Evolutionary conservation across 2,797 vertebrate genomes (phyloP).

Genomic region (Sebastes paucispinis): DNA sequence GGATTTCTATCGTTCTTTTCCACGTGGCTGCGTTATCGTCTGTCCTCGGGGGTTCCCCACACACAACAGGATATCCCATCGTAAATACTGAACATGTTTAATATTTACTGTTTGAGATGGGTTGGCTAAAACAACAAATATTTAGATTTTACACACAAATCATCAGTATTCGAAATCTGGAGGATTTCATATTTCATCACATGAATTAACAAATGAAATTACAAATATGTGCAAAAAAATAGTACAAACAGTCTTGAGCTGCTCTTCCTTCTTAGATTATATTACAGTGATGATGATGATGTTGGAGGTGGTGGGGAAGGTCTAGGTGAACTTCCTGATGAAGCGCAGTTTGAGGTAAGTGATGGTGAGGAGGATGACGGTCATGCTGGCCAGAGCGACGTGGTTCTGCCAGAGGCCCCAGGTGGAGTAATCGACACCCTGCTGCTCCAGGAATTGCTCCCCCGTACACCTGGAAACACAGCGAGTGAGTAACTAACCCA

Average conservation of each 20-base stretch:
- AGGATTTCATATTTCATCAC: neutral
- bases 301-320: neutral
- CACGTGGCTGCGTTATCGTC: no score
- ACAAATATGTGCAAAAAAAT: neutral
- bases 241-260: neutral
- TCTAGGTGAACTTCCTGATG: conserved; percentile 91
- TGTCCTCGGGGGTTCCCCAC: no score
- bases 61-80: no score
- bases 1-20: no score
- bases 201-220: neutral
- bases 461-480: conserved; percentile 76
- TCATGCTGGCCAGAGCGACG: conserved; percentile 86
- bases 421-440: conserved; percentile 82
- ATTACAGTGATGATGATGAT: neutral
- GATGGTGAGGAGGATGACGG: conserved; percentile 84
- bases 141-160: neutral
- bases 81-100: no score
- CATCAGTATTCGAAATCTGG: neutral
- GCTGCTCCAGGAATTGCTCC: conserved; percentile 75
- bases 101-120: no score
- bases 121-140: neutral
- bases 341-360: conserved; percentile 88
- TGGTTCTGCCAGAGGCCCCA: conserved; percentile 95
- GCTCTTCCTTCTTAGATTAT: no score
- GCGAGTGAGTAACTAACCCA: neutral